Evolutionary conservation across 2,888 invertebrate genomes (phyloP).

Genomic region (Adela reaumurella): DNA sequence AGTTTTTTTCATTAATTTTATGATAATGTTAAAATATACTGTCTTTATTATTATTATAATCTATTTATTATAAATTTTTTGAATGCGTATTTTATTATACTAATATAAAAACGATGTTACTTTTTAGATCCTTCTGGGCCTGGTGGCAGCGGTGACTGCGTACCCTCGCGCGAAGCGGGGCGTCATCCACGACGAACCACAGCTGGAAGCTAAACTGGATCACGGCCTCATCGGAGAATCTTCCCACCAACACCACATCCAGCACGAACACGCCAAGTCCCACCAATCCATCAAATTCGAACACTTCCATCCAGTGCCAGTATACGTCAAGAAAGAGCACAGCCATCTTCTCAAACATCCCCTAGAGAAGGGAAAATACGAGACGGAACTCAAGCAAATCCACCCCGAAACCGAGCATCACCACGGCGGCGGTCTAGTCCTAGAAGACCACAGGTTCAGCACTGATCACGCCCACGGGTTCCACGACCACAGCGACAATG

Average conservation of each 20-base stretch:
- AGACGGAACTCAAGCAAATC: constrained; percentile 56
- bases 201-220: constrained; percentile 34
- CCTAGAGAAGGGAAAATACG: constrained; percentile 59
- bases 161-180: constrained; percentile 37
- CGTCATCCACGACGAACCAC: constrained; percentile 36
- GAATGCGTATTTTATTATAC: no score
- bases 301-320: constrained; percentile 67
- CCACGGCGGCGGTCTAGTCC: constrained; percentile 56
- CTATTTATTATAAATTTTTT: no score
- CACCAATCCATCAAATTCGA: constrained; percentile 68
- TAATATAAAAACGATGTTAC: constrained; percentile 9
- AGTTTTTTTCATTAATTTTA: no score
- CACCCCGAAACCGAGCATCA: constrained; percentile 60
- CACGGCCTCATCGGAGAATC: constrained; percentile 40
- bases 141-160: constrained; percentile 40
- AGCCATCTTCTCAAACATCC: constrained; percentile 63
- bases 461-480: constrained; percentile 25
- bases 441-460: constrained; percentile 55
- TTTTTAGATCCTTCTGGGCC: constrained; percentile 46
- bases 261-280: constrained; percentile 65
- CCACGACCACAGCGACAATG: constrained; percentile 8
- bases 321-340: constrained; percentile 66
- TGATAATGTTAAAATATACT: no score
- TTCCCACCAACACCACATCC: constrained; percentile 58
- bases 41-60: no score